Base-by-base conservation (phyloP, 1,140 invertebrate genomes). In the Macrobrachium rosenbergii region DNA sequence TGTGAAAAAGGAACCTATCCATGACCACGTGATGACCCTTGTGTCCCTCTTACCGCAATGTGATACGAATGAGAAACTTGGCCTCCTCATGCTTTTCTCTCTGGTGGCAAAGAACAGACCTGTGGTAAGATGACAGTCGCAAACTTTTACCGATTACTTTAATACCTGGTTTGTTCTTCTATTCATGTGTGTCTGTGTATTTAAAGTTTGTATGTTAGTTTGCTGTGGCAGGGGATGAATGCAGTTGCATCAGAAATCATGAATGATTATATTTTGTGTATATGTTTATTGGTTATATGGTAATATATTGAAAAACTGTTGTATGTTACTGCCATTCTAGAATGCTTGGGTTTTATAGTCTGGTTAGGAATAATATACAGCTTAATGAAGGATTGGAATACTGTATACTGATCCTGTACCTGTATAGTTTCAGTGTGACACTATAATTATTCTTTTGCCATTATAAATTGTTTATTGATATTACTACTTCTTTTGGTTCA, bases 41-140 rank as follows among this genome's bases (percentile, higher is more conserved):
- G 95, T 97, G 0, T 95, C 95, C 0, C 92, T 98, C 21, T 92
- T 98, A 52, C 95, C 96, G 2, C 94, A 95, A 89, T 97, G 96
- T 92, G 96, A 97, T 91, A 94, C 94, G 73, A 94, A 95, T 88
- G 97, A 98, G 92, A 96, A 96, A 92, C 93, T 96, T 88, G 96
- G 96, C 14, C 92, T 98, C 2, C 93, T 98, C 43, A 94, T 95
- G 89, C 92, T 98, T 52, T 96, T 97, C 91, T 94, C 95, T 62
- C 93, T 96, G 80, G 96, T 98, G 72, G 96, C 96, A 0, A 95
- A 95, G 88, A 94, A 95, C 88, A 95, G 96, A 90, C 95, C 96
- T 17, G 93, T 94, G 67, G 95, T 96, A 91, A 92, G 92, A 91
- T 81, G 89, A 86, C 52, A 52, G 0, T 52, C 12, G 73, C 28